Base-by-base conservation (phyloP, 2,797 vertebrate species). In the Botia kubotai region DNA sequence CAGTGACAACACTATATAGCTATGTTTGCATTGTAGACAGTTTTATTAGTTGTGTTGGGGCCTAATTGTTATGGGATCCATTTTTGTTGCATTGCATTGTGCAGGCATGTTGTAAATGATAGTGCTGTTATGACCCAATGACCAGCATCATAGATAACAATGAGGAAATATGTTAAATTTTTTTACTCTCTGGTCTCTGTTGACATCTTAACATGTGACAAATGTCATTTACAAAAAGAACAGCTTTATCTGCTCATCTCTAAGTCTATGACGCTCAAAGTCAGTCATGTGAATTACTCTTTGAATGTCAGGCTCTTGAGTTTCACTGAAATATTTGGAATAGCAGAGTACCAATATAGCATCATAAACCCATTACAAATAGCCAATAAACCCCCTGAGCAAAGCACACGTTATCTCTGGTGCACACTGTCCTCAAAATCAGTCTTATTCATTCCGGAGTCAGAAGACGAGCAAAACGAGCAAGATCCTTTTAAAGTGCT, bases 401-500 rank as follows among this genome's bases (percentile, higher is more conserved):
- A 62, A 76, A 50, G 75, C 63, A 39, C 36, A 11, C 29, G 39
- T 63, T 60, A 39, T 52, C 74, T 78, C 46, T 26, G 11, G 48
- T 48, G 17, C 62, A 36, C 17, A 36, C 50, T 66, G 8, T 50
- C 67, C 52, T 65, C 57, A 62, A 29, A 68, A 71, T 79, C 79
- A 73, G 52, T 66, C 79, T 74, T 58, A 33, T 67, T 84, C 58
- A 43, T 17, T 17, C 55, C 55, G 74, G 17, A 66, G 75, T 29
- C 65, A 81, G 83, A 83, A 81, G 83, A 83, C 36, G 57, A 78
- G 72, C 68, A 75, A 77, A 66, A 79, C 43, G n/a, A 75, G 58
- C 39, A 58, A 75, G 66, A 86, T 85, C 77, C 66, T 85, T 79
- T 85, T 86, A 86, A 79, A 87, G 87, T 88, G 84, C 83, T 87